Conservation (phyloP, 2,113 vertebrate species). For the Notechis scutatus region DNA sequence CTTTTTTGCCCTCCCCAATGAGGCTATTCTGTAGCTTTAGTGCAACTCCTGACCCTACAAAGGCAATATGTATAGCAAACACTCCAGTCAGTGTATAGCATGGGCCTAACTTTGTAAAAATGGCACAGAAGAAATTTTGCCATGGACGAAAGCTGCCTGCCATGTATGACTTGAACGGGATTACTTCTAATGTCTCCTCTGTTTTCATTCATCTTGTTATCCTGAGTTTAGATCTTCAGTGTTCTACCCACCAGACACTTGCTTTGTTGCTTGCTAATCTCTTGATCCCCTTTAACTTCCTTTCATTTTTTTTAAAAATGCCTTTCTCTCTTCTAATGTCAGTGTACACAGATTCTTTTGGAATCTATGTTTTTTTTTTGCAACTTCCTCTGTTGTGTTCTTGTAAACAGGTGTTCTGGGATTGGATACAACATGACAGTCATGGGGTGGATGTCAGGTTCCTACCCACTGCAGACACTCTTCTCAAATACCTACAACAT, state of each 20-base stretch:
- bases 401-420: not conserved
- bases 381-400: not conserved
- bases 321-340: not conserved
- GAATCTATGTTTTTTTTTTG: not conserved
- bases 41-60: not conserved
- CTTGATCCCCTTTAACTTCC: not conserved
- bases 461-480: not conserved
- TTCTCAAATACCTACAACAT: not conserved
- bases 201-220: not conserved
- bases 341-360: not conserved
- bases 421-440: not conserved
- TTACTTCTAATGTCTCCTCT: not conserved
- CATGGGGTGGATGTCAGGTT: not conserved
- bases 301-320: not conserved
- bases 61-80: too few species aligned
- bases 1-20: not conserved
- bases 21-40: not conserved
- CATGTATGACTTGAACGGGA: not conserved
- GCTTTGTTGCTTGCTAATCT: not conserved
- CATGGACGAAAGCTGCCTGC: not conserved
- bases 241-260: not conserved
- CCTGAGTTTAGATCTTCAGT: not conserved
- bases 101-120: not conserved
- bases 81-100: not conserved
- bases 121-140: not conserved